Evolutionary conservation across 1,140 invertebrate genomes (phyloP), one percentile per base, ranked within the genome.

Genomic region (Drosophila melanica): DNA sequence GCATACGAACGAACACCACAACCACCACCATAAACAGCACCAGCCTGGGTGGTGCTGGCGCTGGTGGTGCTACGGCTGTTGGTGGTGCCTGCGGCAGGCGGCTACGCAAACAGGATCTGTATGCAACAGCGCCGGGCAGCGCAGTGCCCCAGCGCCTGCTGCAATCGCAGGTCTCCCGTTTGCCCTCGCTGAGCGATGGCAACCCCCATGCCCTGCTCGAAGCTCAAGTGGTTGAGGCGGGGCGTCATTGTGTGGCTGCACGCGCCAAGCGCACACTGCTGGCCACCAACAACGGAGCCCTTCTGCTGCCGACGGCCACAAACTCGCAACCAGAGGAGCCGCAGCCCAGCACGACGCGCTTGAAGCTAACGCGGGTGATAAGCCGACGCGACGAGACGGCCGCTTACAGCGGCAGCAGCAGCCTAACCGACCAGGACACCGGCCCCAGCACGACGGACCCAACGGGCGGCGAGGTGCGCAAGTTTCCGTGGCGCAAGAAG

Each of bases 341-440:
- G 3, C 84, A 71, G 33, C 77, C 79, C 5, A 20, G 4, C 20
- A 3, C 53, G 30, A 80, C 76, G 10, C 80, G 90, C 2, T 57
- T 91, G 7, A 91, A 91, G 69, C 50, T 91, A 27, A 78, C 86
- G 6, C 75, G 90, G 4, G 87, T 91, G 14, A 91, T 91, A 48
- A 91, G 77, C 11, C 75, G 90, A 0, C 48, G 90, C 4, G 86
- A 91, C n/a, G 90, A 91, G 47, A 54, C 68, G 7, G 27, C 64
- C 4, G 27, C 64, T 30, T 74, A 67, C 47, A 68, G 81, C 8
- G 80, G 77, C 45, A 86, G 81, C 30, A 60, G 77, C 23, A 86
- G 82, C 37, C 48, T 86, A 41, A 79, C 81, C 50, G 81, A 86
- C 33, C 71, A 65, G 53, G 79, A 87, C 35, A 62, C 67, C 18